These are phyloP conservation scores for Falco punctatus DNA, from an alignment of 2,113 vertebrate species.

Conservation along the genomic window DNA sequence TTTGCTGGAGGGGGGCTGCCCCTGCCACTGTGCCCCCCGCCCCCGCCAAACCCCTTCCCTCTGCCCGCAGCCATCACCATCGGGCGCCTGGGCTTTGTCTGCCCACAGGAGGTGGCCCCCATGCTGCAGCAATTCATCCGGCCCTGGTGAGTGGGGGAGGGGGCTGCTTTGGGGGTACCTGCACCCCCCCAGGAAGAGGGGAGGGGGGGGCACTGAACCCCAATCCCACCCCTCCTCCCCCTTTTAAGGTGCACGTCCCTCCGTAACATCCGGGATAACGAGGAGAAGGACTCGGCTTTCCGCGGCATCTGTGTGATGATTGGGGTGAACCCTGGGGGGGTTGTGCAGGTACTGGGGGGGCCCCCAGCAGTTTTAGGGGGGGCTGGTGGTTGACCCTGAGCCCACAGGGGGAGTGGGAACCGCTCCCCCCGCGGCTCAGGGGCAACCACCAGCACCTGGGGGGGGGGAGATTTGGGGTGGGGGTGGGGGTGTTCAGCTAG, in stretches of 20 bases:
- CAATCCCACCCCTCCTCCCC: accelerated
- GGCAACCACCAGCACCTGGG: background rate
- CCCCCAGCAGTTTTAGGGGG: background rate
- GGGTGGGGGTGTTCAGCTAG: background rate
- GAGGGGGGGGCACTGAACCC: background rate
- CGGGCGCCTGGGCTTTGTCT: slow-evolving; percentile 91
- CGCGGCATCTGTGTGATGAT: slow-evolving; percentile 96
- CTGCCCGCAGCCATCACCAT: slow-evolving; percentile 88
- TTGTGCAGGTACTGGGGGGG: slow-evolving; percentile 83
- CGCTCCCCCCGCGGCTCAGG: background rate
- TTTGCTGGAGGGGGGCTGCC: too few species aligned
- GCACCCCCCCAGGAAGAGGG: too few species aligned
- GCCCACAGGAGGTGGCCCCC: slow-evolving; percentile 93
- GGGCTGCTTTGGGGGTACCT: background rate
- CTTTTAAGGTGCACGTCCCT: slow-evolving; percentile 86
- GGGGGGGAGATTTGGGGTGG: background rate
- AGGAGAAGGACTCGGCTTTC: slow-evolving; percentile 95
- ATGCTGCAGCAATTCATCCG: slow-evolving; percentile 95
- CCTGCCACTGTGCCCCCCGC: too few species aligned
- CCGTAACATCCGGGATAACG: slow-evolving; percentile 93
- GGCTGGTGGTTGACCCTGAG: too few species aligned
- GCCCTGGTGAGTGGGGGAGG: slow-evolving; percentile 82
- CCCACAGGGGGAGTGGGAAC: too few species aligned
- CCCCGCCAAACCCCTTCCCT: background rate
- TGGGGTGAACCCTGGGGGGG: slow-evolving; percentile 91